phyloP scores from a whole-genome alignment of 2,797 vertebrate genomes.

The Syngnathus acus region DNA sequence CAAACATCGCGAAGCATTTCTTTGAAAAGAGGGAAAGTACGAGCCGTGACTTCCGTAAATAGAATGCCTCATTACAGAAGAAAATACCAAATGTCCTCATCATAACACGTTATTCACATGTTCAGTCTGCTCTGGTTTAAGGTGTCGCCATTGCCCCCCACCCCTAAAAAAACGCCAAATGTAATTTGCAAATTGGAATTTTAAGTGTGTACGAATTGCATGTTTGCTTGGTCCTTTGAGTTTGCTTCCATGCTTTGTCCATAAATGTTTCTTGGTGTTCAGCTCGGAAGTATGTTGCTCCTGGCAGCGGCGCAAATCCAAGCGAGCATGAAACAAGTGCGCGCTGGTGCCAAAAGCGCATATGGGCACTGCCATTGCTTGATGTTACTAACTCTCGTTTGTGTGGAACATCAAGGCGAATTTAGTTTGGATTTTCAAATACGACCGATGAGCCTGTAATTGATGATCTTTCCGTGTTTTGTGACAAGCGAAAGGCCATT shows the following conservation, averaged over 20 bases:
- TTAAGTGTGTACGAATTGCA: not conserved
- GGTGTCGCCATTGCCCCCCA: not conserved
- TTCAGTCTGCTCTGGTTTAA: not conserved
- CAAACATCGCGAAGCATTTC: not conserved
- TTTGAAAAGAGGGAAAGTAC: not conserved
- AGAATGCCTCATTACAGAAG: not conserved
- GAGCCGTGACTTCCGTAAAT: not conserved
- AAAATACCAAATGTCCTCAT: not conserved
- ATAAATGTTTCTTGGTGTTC: not conserved
- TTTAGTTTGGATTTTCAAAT: not conserved
- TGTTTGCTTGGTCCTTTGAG: not conserved
- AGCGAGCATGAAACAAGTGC: not conserved
- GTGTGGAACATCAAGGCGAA: not conserved
- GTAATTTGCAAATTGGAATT: too few relatives aligned
- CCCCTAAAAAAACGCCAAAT: too few relatives aligned
- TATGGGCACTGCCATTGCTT: not conserved
- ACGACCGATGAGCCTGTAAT: not conserved
- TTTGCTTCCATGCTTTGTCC: not conserved
- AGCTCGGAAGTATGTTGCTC: not conserved
- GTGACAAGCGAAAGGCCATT: too few relatives aligned
- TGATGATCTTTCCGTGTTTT: not conserved
- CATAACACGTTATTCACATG: not conserved
- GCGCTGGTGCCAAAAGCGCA: not conserved
- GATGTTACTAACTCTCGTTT: not conserved
- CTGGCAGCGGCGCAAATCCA: constrained; percentile 6